Evolutionary conservation across 92 coral and sea anemone species (phyloP), one percentile per base, ranked within the genome.

Genomic region (Actinernus sp.): DNA sequence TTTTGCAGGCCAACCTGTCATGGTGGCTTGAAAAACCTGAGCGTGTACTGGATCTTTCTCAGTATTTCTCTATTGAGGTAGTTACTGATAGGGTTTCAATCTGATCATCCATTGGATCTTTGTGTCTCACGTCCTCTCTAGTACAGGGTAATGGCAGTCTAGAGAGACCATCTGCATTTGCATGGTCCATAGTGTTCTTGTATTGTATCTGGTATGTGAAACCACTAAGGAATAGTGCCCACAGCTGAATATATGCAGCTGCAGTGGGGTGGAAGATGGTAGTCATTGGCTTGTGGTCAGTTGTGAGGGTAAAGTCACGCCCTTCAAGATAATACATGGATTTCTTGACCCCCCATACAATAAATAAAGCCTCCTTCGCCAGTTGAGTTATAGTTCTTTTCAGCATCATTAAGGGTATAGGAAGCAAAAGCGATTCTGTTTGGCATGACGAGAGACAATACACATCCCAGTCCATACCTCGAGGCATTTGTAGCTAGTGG

Each of bases 201-300:
- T 66, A 76, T 48, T n/a, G n/a, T n/a, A n/a, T n/a, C n/a, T n/a
- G n/a, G n/a, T n/a, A n/a, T n/a, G n/a, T n/a, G n/a, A n/a, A 63
- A 12, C 74, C 82, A 47, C 72, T 40, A 28, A 74, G 55, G 27
- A 65, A 60, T 41, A 74, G 51, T 3, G 82, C 72, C 74, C 82
- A 74, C n/a, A 73, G 71, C 26, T 73, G 81, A 23, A 63, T 62
- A 31, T 62, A 57, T 3, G 72, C 72, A 0, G 82, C 39, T 23
- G 82, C 74, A 19, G 63, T 63, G 28, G 62, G 49, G 63, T 57
- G 66, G 29, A 68, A 68, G 30, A 67, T 45, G 26, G 56, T 54
- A 16, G 59, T 39, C 55, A 69, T 61, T 11, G 73, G 66, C 65
- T 69, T 25, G 32, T 68, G 79, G 46, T 78, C 85, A 16, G 85